Conservation (phyloP, 2,888 invertebrate species). For the Spialia ferax region DNA sequence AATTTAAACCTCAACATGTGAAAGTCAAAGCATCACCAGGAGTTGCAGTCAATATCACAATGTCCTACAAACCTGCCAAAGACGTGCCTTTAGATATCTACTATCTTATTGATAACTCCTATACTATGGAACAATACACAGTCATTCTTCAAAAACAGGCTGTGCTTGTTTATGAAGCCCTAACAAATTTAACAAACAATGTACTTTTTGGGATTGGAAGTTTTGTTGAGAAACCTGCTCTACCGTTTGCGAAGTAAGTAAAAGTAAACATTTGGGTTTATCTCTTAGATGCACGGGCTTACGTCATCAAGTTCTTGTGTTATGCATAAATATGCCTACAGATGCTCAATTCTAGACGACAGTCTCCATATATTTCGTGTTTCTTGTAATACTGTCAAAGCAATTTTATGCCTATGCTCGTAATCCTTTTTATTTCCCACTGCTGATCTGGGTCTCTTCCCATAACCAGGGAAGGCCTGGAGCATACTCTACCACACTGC, state of each 20-base stretch:
- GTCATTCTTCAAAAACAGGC: slow-evolving; percentile 84
- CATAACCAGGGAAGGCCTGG: too few relatives aligned
- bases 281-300: too few relatives aligned
- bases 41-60: slow-evolving; percentile 58
- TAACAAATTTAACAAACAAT: slow-evolving; percentile 87
- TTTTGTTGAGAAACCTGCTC: slow-evolving; percentile 89
- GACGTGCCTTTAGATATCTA: slow-evolving; percentile 94
- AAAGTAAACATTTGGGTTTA: too few relatives aligned
- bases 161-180: slow-evolving; percentile 68
- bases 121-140: slow-evolving; percentile 88
- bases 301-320: too few relatives aligned
- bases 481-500: too few relatives aligned
- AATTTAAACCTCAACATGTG: slow-evolving; percentile 85
- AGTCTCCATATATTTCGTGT: too few relatives aligned
- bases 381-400: too few relatives aligned
- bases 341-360: too few relatives aligned
- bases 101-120: slow-evolving; percentile 92
- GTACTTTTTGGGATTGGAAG: slow-evolving; percentile 89
- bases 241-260: slow-evolving; percentile 81
- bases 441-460: too few relatives aligned
- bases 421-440: too few relatives aligned
- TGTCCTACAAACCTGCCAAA: slow-evolving; percentile 87
- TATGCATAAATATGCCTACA: too few relatives aligned
- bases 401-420: too few relatives aligned
- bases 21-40: slow-evolving; percentile 81